These are phyloP conservation scores for Syrista parreyssii DNA, from an alignment of 2,888 invertebrate species.

Conservation along the genomic window DNA sequence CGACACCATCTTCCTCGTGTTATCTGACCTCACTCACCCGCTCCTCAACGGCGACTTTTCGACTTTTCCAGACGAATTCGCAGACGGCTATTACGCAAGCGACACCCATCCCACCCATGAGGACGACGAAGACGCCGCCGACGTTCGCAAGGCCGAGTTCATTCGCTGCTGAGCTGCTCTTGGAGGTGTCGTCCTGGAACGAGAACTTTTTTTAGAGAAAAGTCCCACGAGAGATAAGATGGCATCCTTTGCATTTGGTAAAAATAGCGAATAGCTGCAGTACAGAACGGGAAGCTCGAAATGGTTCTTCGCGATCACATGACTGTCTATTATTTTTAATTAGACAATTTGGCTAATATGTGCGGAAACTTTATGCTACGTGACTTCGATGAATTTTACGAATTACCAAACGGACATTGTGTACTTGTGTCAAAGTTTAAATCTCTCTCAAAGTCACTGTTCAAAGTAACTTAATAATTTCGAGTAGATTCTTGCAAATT, in stretches of 20 bases:
- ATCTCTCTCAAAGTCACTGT: neutral
- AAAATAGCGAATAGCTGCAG: neutral
- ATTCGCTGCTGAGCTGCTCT: conserved; percentile 87
- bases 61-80: conserved; percentile 96
- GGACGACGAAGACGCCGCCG: conserved; percentile 95
- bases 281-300: neutral
- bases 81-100: conserved; percentile 94
- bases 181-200: conserved; percentile 83
- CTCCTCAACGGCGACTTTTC: conserved; percentile 92
- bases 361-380: no score
- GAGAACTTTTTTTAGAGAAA: conserved; percentile 17
- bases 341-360: no score
- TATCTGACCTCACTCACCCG: conserved; percentile 74
- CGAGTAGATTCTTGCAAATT: no score
- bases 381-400: neutral
- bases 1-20: conserved; percentile 45
- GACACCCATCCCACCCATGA: conserved; percentile 92
- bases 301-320: no score
- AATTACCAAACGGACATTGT: neutral
- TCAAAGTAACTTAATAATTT: neutral
- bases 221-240: conserved; percentile 21
- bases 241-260: conserved; percentile 9
- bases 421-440: neutral
- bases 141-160: conserved; percentile 94
- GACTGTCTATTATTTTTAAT: no score